Evolutionary conservation across 2,888 invertebrate genomes (phyloP), one percentile per base, ranked within the genome.

Genomic region (Minunthozetes semirufus): DNA sequence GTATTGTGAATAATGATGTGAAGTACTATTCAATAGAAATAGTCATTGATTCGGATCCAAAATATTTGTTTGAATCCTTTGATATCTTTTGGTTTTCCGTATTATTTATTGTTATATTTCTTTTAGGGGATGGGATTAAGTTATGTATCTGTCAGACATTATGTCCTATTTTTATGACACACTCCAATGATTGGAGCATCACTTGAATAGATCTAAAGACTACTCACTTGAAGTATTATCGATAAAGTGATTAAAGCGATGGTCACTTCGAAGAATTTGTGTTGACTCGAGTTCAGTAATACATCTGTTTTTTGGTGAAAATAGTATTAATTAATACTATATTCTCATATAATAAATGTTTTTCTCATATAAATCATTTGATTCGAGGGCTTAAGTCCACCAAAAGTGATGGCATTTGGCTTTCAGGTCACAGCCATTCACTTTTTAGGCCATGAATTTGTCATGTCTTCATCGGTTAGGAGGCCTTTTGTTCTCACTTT

Each of bases 221-320:
- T 42, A 42, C 42, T 42, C 48, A 77, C 76, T 72, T 77, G 76
- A 29, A 77, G 63, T 29, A 76, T 27, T 50, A 76, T 74, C 22
- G 76, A 74, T 42, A 76, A 17, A 17, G 74, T 73, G 8, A 76
- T 72, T 48, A 76, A 72, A 19, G 70, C 46, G 8, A 77, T 29
- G 38, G 72, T 76, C 48, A 76, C 76, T 59, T 66, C 63, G 29
- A 77, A 72, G 42, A 75, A 75, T 38, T 70, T 74, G 53, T 76
- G 76, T 22, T 70, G 53, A 63, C n/a, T 19, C 17, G 72, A 53
- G 53, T 74, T 76, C n/a, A 77, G 29, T 15, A 77, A 76, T n/a
- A 77, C 76, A 48, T 74, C 75, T 75, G 46, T 48, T 27, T 19
- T 59, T 61, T 33, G 33, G 22, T 53, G 4, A 8, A 53, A 29